Evolutionary conservation across 1,140 invertebrate genomes (phyloP).

Genomic region (Pteromalus puparum): DNA sequence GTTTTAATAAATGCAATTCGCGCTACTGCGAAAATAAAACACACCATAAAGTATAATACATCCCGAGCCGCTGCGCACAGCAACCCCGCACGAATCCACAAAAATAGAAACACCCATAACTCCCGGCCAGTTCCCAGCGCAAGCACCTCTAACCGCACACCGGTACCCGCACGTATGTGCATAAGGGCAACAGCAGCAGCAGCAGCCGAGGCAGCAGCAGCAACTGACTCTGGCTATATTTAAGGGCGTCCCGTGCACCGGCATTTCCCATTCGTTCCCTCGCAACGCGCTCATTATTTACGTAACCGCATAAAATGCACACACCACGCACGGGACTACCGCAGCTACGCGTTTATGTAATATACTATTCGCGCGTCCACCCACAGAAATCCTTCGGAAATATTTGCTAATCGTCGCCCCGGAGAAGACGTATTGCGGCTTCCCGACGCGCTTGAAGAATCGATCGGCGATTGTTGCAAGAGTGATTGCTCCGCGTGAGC

Average conservation of each 20-base stretch:
- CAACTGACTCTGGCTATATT: not conserved
- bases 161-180: not conserved
- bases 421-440: not conserved
- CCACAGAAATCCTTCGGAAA: not conserved
- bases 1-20: not conserved
- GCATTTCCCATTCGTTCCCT: slow-evolving; percentile 14
- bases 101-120: not conserved
- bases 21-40: no score
- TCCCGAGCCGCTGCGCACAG: not conserved
- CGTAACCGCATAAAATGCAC: slow-evolving; percentile 2
- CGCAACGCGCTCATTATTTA: slow-evolving; percentile 18
- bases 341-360: slow-evolving; percentile 13
- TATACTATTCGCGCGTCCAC: not conserved
- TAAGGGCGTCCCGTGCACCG: slow-evolving; percentile 11
- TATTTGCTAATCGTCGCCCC: not conserved
- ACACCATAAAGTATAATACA: not conserved
- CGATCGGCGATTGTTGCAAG: slow-evolving; percentile 1
- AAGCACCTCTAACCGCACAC: not conserved
- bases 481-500: not conserved
- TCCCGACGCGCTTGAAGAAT: not conserved
- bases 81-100: not conserved
- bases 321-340: not conserved
- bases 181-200: not conserved
- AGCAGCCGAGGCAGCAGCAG: not conserved
- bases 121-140: not conserved